These are phyloP conservation scores for Apamea anceps DNA, from an alignment of 2,888 invertebrate species.

Conservation along the genomic window DNA sequence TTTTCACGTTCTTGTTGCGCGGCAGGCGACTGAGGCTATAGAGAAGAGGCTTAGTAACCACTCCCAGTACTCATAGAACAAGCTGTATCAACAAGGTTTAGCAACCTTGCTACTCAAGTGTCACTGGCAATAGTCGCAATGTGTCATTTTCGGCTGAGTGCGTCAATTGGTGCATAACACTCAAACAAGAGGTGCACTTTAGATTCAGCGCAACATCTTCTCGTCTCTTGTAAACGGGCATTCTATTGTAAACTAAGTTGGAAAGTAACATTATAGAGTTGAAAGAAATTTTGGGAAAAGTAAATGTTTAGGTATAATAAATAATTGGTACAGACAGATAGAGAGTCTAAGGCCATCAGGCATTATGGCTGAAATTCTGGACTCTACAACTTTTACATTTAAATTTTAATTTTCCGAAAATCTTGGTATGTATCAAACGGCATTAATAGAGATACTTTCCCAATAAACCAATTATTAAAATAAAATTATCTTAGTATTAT, in stretches of 20 bases:
- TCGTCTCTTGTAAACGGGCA: constrained; percentile 5
- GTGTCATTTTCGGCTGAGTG: constrained; percentile 39
- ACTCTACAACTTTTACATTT: not conserved
- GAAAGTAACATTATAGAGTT: not conserved
- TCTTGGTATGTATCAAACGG: not conserved
- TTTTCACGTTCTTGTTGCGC: not conserved
- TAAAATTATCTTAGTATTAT: constrained; percentile 34
- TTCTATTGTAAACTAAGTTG: not conserved
- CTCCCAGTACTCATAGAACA: constrained; percentile 8
- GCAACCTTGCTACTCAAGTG: constrained; percentile 15
- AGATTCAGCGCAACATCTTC: constrained; percentile 40
- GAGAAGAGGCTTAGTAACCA: not conserved
- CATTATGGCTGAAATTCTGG: not conserved
- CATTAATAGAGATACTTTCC: constrained; percentile 12
- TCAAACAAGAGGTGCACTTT: constrained; percentile 43
- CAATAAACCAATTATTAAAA: constrained; percentile 12
- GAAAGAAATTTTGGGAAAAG: not conserved
- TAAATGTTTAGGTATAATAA: not conserved
- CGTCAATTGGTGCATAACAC: constrained; percentile 44
- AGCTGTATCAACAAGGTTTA: constrained; percentile 25
- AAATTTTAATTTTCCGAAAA: not conserved
- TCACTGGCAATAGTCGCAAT: constrained; percentile 38
- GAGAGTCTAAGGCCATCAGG: too few relatives aligned
- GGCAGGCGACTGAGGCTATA: not conserved
- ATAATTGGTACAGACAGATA: not conserved